Conservation (phyloP, 2,113 vertebrate genomes). For the Emydura subglobosa region DNA sequence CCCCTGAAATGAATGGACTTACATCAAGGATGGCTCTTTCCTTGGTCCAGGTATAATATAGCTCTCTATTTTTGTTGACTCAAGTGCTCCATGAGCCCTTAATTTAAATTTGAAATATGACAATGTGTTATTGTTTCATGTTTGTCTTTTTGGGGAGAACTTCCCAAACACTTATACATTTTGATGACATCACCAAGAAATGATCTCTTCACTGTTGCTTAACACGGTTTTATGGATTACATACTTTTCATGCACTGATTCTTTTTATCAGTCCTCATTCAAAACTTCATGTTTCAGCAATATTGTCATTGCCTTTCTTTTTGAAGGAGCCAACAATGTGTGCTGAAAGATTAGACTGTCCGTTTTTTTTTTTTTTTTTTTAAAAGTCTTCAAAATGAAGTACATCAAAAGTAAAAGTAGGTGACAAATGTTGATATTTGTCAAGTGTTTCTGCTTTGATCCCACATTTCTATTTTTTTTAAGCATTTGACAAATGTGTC, state of each 20-base stretch:
- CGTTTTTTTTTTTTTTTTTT: slow-evolving; percentile 35
- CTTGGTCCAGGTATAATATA: neutral
- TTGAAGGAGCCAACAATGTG: slow-evolving; percentile 78
- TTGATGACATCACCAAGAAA: slow-evolving; percentile 28
- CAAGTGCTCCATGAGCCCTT: neutral
- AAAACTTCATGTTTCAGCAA: slow-evolving; percentile 65
- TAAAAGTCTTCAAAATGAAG: slow-evolving; percentile 75
- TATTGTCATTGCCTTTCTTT: slow-evolving; percentile 63
- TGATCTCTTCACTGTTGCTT: slow-evolving; percentile 70
- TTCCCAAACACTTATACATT: slow-evolving; percentile 34
- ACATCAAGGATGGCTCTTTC: neutral
- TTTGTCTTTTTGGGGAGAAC: slow-evolving; percentile 20
- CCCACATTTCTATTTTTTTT: slow-evolving; percentile 79
- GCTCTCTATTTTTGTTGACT: slow-evolving; percentile 14
- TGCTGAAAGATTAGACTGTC: slow-evolving; percentile 78
- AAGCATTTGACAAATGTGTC: slow-evolving; percentile 86
- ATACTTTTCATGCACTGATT: slow-evolving; percentile 57
- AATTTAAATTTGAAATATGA: neutral
- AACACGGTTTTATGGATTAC: slow-evolving; percentile 69
- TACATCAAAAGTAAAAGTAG: slow-evolving; percentile 87
- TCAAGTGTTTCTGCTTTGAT: slow-evolving; percentile 85
- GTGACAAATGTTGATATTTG: slow-evolving; percentile 89
- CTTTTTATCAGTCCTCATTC: slow-evolving; percentile 67
- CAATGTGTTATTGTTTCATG: slow-evolving; percentile 55
- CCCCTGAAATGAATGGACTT: neutral